Percentiles rank a stretch among this genome's conserved stretches.
Conservation (phyloP, 2,113 vertebrate species). For the Xiphophorus maculatus region DNA sequence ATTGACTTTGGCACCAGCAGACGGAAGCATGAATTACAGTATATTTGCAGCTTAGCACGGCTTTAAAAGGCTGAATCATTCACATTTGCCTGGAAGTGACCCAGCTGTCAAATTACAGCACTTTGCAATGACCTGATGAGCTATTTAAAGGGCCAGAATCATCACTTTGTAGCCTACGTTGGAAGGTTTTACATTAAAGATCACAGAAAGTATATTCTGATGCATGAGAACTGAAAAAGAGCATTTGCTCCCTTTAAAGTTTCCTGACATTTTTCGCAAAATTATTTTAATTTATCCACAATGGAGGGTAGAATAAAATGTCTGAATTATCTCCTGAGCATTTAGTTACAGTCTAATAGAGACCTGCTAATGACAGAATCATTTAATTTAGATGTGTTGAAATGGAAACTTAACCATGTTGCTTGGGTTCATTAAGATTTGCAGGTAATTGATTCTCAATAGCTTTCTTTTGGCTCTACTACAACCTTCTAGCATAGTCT, state of each 20-base stretch:
- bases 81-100: conserved; percentile 7
- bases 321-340: background rate
- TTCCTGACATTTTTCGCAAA: background rate
- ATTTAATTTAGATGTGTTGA: background rate
- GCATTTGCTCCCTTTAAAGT: background rate
- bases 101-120: background rate
- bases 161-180: background rate
- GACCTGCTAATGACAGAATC: background rate
- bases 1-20: background rate
- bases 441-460: too few relatives aligned
- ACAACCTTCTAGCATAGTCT: too few relatives aligned
- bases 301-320: background rate
- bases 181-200: background rate
- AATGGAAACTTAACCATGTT: background rate
- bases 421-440: too few relatives aligned
- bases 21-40: background rate
- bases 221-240: background rate
- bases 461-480: too few relatives aligned
- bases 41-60: background rate
- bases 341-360: background rate
- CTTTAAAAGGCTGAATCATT: background rate
- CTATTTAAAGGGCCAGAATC: background rate
- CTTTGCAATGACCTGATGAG: background rate
- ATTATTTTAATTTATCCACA: background rate
- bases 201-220: background rate